Base-by-base conservation (phyloP, 2,888 invertebrate species). In the Balanococcus diminutus region DNA sequence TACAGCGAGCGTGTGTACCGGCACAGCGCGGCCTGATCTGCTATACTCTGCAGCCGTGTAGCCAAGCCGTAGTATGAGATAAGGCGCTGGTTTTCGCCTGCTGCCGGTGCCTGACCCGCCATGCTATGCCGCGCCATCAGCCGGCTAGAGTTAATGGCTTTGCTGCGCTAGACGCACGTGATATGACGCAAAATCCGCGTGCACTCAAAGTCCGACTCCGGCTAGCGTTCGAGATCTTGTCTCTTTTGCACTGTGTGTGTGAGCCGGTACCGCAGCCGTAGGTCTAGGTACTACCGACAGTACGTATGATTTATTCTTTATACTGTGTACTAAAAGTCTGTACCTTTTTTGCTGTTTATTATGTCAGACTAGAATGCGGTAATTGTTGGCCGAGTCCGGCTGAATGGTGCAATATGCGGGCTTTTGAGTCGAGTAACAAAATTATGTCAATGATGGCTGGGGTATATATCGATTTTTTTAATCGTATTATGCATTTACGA, bases 81-180 rank as follows among this genome's bases (percentile, higher is more conserved):
- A 36, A n/a, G 46, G 46, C 46, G 46, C 46, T 11, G 4, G n/a
- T 14, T 46, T n/a, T 46, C 46, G 56, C 56, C 56, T 22, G 8
- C 9, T 56, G 22, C 31, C 72, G n/a, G n/a, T n/a, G n/a, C n/a
- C n/a, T n/a, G n/a, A n/a, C n/a, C n/a, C n/a, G n/a, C n/a, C n/a
- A n/a, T n/a, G n/a, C n/a, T n/a, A n/a, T n/a, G n/a, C n/a, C n/a
- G n/a, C n/a, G n/a, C 31, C 22, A 56, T 11, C 22, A 56, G 56
- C 22, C 19, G 56, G 56, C 56, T 56, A 56, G 22, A 22, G 56
- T 56, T 56, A 56, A 56, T 56, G 56, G 56, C 56, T 56, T 56
- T 56, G 19, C 56, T 56, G 56, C 56, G 56, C 56, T 56, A 56
- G 56, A 56, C 56, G 56, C 56, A 56, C 56, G 56, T 56, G 56